These are phyloP conservation scores for Platyscapa corneri DNA, from an alignment of 1,140 invertebrate species.

Conservation along the genomic window DNA sequence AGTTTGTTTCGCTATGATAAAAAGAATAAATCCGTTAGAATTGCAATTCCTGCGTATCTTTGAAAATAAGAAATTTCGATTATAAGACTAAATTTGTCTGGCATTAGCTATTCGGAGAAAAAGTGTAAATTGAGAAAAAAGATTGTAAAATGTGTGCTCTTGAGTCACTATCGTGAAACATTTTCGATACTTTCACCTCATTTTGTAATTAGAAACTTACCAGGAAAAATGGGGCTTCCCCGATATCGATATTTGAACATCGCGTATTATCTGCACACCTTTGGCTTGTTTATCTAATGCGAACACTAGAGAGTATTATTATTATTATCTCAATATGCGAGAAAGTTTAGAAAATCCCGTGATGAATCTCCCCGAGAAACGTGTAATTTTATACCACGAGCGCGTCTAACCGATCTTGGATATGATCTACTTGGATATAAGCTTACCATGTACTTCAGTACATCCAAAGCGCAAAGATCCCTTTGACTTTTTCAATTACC, in stretches of 20 bases:
- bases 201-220: background rate
- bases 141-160: background rate
- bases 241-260: background rate
- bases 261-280: background rate
- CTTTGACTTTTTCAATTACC: too few species aligned
- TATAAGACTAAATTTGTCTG: too few species aligned
- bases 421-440: background rate
- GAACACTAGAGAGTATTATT: background rate
- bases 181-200: background rate
- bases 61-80: background rate
- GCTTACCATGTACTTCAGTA: background rate
- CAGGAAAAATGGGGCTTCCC: background rate
- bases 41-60: background rate
- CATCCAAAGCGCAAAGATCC: too few species aligned
- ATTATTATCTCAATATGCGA: background rate
- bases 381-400: background rate
- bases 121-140: background rate
- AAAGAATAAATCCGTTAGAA: background rate
- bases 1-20: background rate
- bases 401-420: background rate
- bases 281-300: background rate
- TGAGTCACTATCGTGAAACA: background rate
- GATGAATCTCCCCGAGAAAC: background rate
- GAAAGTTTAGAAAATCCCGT: background rate
- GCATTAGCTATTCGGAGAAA: too few species aligned